Evolutionary conservation across 2,888 invertebrate species (phyloP), one percentile per base, ranked within the genome.

Genomic region (Ptychoptera albimana): DNA sequence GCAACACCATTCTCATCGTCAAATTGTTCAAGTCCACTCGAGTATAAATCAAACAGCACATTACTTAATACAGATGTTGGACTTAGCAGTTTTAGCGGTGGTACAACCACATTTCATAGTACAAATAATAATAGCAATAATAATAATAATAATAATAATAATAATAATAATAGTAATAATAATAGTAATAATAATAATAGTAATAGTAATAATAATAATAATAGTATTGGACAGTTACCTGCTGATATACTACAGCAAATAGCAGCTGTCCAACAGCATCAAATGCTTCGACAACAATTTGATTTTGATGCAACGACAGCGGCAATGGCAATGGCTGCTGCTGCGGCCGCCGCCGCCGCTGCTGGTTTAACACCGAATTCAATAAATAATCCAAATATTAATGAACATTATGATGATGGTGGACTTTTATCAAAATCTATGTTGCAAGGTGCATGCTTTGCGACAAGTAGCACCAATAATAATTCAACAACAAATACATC

Each of bases 391-490:
- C 3, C 23, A 23, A 23, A 23, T 23, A 23, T 23, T 5, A 23
- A 23, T 23, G 23, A 23, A 23, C 23, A 23, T 7, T 23, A 5
- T 23, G 23, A 23, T 23, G 23, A 23, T 23, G 23, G 23, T 23
- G 23, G 23, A 23, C 23, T 23, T 23, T 23, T 23, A 7, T 5
- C 23, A 7, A 23, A 23, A 23, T 23, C 23, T 7, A 3, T 23
- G 23, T 23, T 23, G 7, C 23, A 23, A 23, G 23, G 40, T 9
- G 36, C 37, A 29, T 13, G n/a, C 6, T n/a, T 45, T 14, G 51
- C 53, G 45, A 52, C 52, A n/a, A 56, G 64, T 7, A 61, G 15
- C 47, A 6, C 45, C 51, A 0, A n/a, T 47, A 1, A 50, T 51
- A 14, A 45, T 49, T 13, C 15, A 49, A 4, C 50, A 51, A 13